Evolutionary conservation across 2,797 vertebrate species (phyloP), one percentile per base, ranked within the genome.

Genomic region (Propithecus deckenii): DNA sequence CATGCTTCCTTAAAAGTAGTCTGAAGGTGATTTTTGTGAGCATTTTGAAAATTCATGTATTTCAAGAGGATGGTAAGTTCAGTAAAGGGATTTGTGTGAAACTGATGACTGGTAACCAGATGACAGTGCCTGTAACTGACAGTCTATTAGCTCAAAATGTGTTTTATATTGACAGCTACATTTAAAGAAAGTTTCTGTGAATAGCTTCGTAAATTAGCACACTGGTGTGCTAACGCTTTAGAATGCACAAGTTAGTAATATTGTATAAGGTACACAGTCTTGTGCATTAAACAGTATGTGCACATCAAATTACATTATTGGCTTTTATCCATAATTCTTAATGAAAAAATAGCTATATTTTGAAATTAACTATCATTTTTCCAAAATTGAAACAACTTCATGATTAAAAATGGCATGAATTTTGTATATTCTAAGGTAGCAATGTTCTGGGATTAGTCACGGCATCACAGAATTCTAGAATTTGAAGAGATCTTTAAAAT

Each of bases 131-230:
- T 88, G 22, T 28, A 72, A 10, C 13, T 72, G 35, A 35, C 9
- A 81, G 15, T 63, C 14, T 46, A 10, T 83, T 41, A 95, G 55
- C 81, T 94, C 30, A 83, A 83, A 43, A 87, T 32, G 2, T 63
- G 13, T 86, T 96, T 86, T 86, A 46, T 71, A 17, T 88, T 89
- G 2, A 75, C 48, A 71, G 43, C 15, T 89, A 30, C 22, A 38
- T 63, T 81, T 71, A 75, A 79, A 90, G 50, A 84, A 38, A 52
- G 11, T 83, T 94, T 89, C 79, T 9, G 25, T 95, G 93, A 90
- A 8, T 86, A 57, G 0, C n/a, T 20, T 97, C 86, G 76, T 67
- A 92, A 97, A 94, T 94, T 92, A 80, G 35, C 41, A 46, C 18
- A 46, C n/a, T 83, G 61, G 35, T 89, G 88, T 95, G 76, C 52